These are phyloP conservation scores for Intellagama lesueurii DNA, from an alignment of 2,797 vertebrate species.

Conservation along the genomic window DNA sequence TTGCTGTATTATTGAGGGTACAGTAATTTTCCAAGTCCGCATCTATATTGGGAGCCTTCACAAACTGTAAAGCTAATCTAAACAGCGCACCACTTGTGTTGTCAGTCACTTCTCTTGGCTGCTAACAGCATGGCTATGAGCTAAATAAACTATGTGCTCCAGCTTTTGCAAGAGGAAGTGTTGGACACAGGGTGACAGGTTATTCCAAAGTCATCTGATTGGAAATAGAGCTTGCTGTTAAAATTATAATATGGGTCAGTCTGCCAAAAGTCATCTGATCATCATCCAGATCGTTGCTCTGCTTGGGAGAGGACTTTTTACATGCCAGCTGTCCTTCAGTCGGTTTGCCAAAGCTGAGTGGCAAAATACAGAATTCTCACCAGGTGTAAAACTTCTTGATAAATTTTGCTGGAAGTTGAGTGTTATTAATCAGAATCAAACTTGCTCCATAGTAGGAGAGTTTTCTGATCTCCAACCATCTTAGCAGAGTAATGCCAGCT, in stretches of 20 bases:
- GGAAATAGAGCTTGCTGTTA: slow-evolving; percentile 25
- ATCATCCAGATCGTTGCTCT: slow-evolving; percentile 7
- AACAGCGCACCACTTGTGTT: slow-evolving; percentile 9
- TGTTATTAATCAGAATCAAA: not conserved
- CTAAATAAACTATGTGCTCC: slow-evolving; percentile 32
- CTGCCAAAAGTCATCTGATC: slow-evolving; percentile 37
- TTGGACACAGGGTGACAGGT: slow-evolving; percentile 41
- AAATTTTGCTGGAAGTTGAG: slow-evolving; percentile 26
- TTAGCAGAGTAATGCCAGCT: too few relatives aligned
- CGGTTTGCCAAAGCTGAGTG: not conserved
- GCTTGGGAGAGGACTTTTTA: slow-evolving; percentile 42
- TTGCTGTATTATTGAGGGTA: not conserved
- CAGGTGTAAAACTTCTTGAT: slow-evolving; percentile 30
- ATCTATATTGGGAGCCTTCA: slow-evolving; percentile 35
- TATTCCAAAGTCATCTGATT: slow-evolving; percentile 52
- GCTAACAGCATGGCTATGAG: slow-evolving; percentile 31
- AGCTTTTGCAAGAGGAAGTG: slow-evolving; percentile 47
- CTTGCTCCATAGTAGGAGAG: not conserved
- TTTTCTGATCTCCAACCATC: not conserved
- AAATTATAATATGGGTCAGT: slow-evolving; percentile 50
- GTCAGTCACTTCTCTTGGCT: slow-evolving; percentile 54
- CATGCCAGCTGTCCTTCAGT: slow-evolving; percentile 11
- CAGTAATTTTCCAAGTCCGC: slow-evolving; percentile 3
- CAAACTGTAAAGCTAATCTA: slow-evolving; percentile 34
- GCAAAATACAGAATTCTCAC: slow-evolving; percentile 37